Percentiles rank a stretch among this genome's conserved stretches.
These are phyloP conservation scores for Drosophila mulleri DNA, from an alignment of 2,888 invertebrate genomes.

Conservation along the genomic window DNA sequence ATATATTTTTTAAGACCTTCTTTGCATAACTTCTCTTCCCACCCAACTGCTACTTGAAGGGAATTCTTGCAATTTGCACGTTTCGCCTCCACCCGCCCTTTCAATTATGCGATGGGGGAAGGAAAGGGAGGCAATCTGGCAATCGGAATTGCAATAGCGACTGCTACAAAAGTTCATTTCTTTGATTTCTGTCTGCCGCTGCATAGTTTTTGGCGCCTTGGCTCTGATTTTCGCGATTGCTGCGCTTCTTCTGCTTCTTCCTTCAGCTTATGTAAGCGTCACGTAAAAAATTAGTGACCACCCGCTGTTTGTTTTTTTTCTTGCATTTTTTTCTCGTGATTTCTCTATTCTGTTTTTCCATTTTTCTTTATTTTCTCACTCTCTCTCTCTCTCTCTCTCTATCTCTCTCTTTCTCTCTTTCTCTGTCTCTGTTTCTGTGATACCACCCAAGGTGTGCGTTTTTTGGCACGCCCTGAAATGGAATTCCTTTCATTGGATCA, in stretches of 20 bases:
- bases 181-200: constrained; percentile 68
- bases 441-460: constrained; percentile 69
- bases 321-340: constrained; percentile 26
- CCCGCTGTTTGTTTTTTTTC: constrained; percentile 67
- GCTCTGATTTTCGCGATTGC: constrained; percentile 63
- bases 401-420: not conserved
- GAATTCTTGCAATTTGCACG: constrained; percentile 62
- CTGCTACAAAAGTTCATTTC: constrained; percentile 41
- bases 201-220: constrained; percentile 73
- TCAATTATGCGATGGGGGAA: constrained; percentile 56
- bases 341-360: constrained; percentile 15
- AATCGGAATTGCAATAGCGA: constrained; percentile 38
- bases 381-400: not conserved
- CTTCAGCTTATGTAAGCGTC: constrained; percentile 54
- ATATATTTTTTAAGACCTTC: not conserved
- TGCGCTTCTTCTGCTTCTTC: constrained; percentile 23
- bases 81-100: constrained; percentile 51
- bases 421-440: not conserved
- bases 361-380: not conserved
- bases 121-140: constrained; percentile 33
- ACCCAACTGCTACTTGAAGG: constrained; percentile 23
- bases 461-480: constrained; percentile 71
- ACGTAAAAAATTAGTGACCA: constrained; percentile 78
- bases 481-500: constrained; percentile 56
- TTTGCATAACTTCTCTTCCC: not conserved